Conservation (phyloP, 92 coral and sea anemone species). For the Desmophyllum pertusum region DNA sequence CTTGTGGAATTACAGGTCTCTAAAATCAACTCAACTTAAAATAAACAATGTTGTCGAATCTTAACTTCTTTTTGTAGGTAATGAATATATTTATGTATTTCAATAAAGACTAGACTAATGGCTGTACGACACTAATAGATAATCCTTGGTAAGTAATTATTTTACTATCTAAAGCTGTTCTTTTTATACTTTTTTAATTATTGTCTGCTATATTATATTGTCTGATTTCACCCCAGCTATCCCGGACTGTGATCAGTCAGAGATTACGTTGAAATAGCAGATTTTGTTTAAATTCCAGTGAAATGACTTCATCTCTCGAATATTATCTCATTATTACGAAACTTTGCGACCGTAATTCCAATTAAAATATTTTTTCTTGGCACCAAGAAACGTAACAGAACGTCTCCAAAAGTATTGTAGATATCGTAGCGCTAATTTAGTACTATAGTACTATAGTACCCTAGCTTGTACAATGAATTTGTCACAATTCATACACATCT, state of each 20-base stretch:
- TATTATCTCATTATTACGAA: constrained; percentile 17
- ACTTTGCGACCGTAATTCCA: background rate
- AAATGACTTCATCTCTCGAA: constrained; percentile 30
- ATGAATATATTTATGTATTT: constrained; percentile 24
- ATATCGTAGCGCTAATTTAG: background rate
- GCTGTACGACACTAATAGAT: background rate
- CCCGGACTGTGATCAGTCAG: background rate
- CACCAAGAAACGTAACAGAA: background rate
- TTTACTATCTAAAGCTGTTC: background rate
- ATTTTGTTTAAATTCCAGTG: constrained; percentile 5
- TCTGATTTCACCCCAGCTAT: background rate
- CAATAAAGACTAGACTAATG: constrained; percentile 3
- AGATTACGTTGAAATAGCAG: background rate
- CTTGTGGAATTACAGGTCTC: constrained; percentile 39
- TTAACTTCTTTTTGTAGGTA: background rate
- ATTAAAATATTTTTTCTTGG: background rate
- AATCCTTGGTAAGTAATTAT: constrained; percentile 18
- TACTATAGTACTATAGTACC: too few relatives aligned
- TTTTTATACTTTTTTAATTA: too few relatives aligned
- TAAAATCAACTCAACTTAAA: background rate
- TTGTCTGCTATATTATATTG: too few relatives aligned
- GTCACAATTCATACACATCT: background rate
- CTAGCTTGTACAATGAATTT: background rate
- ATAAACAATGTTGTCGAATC: constrained; percentile 3
- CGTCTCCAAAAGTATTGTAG: background rate